Evolutionary conservation across 2,888 invertebrate genomes (phyloP), one percentile per base, ranked within the genome.

Genomic region (Chironomus riparius): DNA sequence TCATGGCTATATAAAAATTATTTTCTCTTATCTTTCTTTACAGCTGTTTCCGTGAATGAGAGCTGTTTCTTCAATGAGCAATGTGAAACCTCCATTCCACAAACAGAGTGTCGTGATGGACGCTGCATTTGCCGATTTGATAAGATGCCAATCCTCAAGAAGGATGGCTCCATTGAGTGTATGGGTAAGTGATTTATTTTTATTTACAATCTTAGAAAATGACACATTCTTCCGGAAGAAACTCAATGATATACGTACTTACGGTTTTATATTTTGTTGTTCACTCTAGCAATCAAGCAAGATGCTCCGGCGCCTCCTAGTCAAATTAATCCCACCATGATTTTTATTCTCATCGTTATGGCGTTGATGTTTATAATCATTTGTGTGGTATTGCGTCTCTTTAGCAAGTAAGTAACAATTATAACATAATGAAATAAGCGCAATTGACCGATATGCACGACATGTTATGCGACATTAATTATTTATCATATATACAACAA

Each of bases 321-420:
- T 78, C 92, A 92, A 80, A 83, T 94, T 78, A 94, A 95, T 84
- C 94, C 94, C 68, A 92, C 94, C 70, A 95, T 94, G 95, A 94
- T 95, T 82, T 92, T 92, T 75, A 92, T 95, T 74, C 87, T 95
- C 79, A 93, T 93, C 78, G 95, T 91, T 76, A 94, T 95, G 92
- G 93, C 92, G 78, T 88, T 95, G 79, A 96, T 95, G 95, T 95
- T 95, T 84, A 88, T 95, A 84, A 94, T 95, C 83, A 93, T 96
- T 81, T 95, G 95, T 85, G 92, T 95, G 80, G 95, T 95, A 70
- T 88, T 96, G 78, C 89, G 94, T 81, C 88, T 95, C 80, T 96
- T 96, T 85, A 94, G 94, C 91, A 94, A 91, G 95, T 95, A 86
- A 87, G 88, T 86, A 81, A 80, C 78, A 73, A 75, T 76, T 76